Evolutionary conservation across 2,113 vertebrate genomes (phyloP).

Genomic region (Motacilla alba): DNA sequence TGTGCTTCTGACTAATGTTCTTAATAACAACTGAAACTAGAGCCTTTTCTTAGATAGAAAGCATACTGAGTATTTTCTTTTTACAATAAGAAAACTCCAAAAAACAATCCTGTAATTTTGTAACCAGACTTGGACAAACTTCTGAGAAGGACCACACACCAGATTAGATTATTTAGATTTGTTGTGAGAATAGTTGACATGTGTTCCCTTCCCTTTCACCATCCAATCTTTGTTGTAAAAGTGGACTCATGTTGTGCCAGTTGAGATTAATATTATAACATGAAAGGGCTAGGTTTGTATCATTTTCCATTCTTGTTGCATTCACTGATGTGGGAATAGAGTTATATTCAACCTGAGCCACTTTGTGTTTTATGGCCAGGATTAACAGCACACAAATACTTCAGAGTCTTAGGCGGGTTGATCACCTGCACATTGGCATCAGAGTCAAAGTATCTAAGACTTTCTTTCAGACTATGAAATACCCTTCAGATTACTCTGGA

Average conservation of each 20-base stretch:
- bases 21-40: not conserved
- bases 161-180: conserved; percentile 62
- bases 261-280: conserved; percentile 59
- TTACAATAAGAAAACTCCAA: not conserved
- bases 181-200: conserved; percentile 11
- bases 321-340: conserved; percentile 31
- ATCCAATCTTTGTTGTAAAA: conserved; percentile 45
- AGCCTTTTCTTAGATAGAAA: not conserved
- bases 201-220: conserved; percentile 45
- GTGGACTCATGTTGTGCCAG: conserved; percentile 59
- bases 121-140: conserved; percentile 44
- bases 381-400: not conserved
- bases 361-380: not conserved
- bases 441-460: not conserved
- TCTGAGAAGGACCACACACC: conserved; percentile 53
- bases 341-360: conserved; percentile 4
- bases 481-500: not conserved
- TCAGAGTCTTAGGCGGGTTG: not conserved
- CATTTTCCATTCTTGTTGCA: not conserved
- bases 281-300: conserved; percentile 53
- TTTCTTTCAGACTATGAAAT: not conserved
- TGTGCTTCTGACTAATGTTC: not conserved
- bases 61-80: not conserved
- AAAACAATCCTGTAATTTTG: conserved; percentile 6
- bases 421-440: not conserved